Evolutionary conservation across 2,113 vertebrate species (phyloP).

Genomic region (Perognathus longimembris): DNA sequence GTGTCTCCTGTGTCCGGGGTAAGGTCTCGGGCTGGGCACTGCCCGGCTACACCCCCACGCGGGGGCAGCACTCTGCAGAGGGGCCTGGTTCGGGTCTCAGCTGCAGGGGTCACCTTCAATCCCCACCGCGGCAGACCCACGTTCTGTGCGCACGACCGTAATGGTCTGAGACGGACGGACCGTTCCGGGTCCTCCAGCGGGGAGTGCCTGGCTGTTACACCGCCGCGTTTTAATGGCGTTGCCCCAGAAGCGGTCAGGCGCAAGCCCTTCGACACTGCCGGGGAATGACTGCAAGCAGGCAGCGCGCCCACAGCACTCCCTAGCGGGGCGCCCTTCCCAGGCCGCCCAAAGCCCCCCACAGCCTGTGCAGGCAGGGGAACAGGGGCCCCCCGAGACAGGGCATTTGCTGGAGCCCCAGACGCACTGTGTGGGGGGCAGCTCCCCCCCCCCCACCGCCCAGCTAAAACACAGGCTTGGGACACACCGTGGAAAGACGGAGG

Average conservation of each 20-base stretch:
- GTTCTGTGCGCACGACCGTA: accelerated
- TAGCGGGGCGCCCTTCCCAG: background rate
- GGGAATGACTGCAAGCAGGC: background rate
- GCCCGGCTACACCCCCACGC: too few relatives aligned
- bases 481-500: background rate
- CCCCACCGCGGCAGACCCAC: background rate
- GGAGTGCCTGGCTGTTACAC: background rate
- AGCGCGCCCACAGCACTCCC: background rate
- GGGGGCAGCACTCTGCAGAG: too few relatives aligned
- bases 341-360: accelerated
- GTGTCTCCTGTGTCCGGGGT: too few relatives aligned
- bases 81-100: background rate
- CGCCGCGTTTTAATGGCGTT: background rate
- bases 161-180: too few relatives aligned
- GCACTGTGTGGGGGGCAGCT: background rate
- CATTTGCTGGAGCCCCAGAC: background rate
- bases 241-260: background rate
- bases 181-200: too few relatives aligned
- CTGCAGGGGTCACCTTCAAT: accelerated
- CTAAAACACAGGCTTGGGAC: too few relatives aligned
- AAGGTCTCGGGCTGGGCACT: background rate
- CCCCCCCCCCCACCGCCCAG: accelerated
- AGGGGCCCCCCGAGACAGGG: accelerated
- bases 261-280: background rate
- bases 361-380: accelerated